phyloP scores from a whole-genome alignment of 2,888 invertebrate species.

The Sericinus montela region DNA sequence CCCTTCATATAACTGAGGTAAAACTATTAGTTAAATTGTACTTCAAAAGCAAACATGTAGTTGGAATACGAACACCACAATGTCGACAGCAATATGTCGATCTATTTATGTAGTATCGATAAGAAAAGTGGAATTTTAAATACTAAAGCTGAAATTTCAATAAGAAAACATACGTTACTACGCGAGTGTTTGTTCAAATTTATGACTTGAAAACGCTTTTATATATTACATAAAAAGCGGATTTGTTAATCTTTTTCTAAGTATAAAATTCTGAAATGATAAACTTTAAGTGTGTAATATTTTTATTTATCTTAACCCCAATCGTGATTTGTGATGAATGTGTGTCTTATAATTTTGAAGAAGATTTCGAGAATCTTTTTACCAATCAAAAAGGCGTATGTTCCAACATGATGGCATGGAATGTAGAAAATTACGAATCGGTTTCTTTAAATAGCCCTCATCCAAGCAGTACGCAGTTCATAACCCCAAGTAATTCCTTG shows the following conservation, averaged over 20 bases:
- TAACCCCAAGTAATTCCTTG: constrained; percentile 26
- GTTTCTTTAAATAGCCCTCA: constrained; percentile 29
- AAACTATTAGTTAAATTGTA: constrained; percentile 11
- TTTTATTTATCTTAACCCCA: constrained; percentile 20
- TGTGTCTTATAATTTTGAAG: constrained; percentile 41
- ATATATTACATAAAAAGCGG: not conserved
- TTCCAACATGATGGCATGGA: constrained; percentile 30
- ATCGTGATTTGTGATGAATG: constrained; percentile 37
- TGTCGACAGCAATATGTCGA: not conserved
- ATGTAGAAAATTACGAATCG: constrained; percentile 28
- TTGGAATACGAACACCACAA: not conserved
- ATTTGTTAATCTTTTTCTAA: too few relatives aligned
- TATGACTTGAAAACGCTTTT: constrained; percentile 4
- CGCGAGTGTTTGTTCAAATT: constrained; percentile 9
- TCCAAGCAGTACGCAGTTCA: constrained; percentile 31
- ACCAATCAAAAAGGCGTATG: constrained; percentile 30
- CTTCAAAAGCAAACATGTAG: constrained; percentile 5
- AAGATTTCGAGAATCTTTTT: constrained; percentile 35
- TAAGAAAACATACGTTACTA: not conserved
- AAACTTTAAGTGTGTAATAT: constrained; percentile 15
- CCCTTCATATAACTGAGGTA: constrained; percentile 6
- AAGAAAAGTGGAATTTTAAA: constrained; percentile 3
- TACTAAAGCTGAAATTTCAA: too few relatives aligned
- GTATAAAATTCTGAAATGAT: constrained; percentile 19
- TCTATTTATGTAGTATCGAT: not conserved